A percentile compares a stretch with the other conserved stretches of the same genome.
These are phyloP conservation scores for Sericinus montela DNA, from an alignment of 2,888 invertebrate genomes.

Conservation along the genomic window DNA sequence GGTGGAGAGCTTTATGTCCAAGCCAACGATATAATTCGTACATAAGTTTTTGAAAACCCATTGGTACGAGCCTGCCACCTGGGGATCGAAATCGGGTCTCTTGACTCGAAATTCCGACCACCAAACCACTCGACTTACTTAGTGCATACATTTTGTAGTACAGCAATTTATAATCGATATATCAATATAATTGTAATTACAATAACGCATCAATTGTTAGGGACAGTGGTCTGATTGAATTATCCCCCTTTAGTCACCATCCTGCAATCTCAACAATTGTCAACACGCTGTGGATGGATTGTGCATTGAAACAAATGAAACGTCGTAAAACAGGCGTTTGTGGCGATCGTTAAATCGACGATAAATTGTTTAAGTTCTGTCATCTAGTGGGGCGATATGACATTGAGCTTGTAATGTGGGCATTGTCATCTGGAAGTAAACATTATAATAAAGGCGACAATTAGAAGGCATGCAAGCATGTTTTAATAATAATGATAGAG, in stretches of 20 bases:
- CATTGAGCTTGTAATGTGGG: slow-evolving; percentile 4
- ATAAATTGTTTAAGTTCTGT: slow-evolving; percentile 31
- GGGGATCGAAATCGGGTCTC: no score
- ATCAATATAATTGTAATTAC: slow-evolving; percentile 44
- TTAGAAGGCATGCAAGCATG: neutral
- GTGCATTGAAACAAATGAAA: slow-evolving; percentile 74
- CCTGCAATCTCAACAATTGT: slow-evolving; percentile 35
- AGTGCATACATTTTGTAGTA: no score
- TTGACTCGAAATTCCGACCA: no score
- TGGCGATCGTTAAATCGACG: slow-evolving; percentile 54
- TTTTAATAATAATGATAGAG: no score
- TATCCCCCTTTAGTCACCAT: slow-evolving; percentile 29
- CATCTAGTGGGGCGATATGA: slow-evolving; percentile 12
- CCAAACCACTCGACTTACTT: no score
- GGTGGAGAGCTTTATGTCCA: no score
- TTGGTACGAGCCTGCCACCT: no score
- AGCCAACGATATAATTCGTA: no score
- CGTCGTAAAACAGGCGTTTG: slow-evolving; percentile 66
- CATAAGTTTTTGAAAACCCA: no score
- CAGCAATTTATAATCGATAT: neutral
- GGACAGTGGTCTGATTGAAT: slow-evolving; percentile 24
- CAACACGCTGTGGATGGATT: slow-evolving; percentile 36
- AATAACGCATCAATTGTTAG: slow-evolving; percentile 36
- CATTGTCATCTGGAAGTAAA: slow-evolving; percentile 2
- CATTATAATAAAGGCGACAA: neutral